Evolutionary conservation across 2,888 invertebrate genomes (phyloP), one percentile per base, ranked within the genome.

Genomic region (Trissolcus japonicus): DNA sequence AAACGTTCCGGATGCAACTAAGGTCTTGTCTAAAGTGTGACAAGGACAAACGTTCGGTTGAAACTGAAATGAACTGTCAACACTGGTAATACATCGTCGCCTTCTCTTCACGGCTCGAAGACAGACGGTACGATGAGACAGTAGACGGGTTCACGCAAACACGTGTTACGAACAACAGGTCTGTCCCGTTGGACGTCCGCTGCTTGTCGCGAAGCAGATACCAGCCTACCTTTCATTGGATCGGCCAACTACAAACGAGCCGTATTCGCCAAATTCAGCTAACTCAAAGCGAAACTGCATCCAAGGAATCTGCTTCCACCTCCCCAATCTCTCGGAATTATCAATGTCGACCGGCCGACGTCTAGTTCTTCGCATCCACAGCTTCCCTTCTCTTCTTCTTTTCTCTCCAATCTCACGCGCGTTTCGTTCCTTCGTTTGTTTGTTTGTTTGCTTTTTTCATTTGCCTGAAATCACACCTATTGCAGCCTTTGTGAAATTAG

Each of bases 31-130:
- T 79, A 67, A 74, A 62, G 63, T 54, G 79, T 65, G 71, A 79
- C 68, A 74, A 71, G 66, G 71, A 76, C 69, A 68, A 69, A 63
- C 66, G 72, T 54, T 65, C 54, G 72, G 62, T 56, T 17, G 79
- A 72, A 79, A 81, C 82, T 82, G 86, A 87, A 87, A 87, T 85
- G 86, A 83, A 87, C 87, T 87, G 88, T 87, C 88, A 87, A 84
- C 84, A 84, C 80, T 82, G 86, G 86, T 85, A 86, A 86, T 87
- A 87, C 86, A 88, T 87, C 86, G 86, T 86, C 86, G 86, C 86
- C 87, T 86, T 85, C 83, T 81, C 78, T 78, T 80, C 80, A 78
- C 76, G 82, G 81, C 78, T 75, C 81, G 80, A 76, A 81, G 81
- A 83, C 79, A 80, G 82, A 81, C 79, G 55, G 66, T 79, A 68